These are phyloP conservation scores for Platyscapa corneri DNA, from an alignment of 1,140 invertebrate genomes.

Conservation along the genomic window DNA sequence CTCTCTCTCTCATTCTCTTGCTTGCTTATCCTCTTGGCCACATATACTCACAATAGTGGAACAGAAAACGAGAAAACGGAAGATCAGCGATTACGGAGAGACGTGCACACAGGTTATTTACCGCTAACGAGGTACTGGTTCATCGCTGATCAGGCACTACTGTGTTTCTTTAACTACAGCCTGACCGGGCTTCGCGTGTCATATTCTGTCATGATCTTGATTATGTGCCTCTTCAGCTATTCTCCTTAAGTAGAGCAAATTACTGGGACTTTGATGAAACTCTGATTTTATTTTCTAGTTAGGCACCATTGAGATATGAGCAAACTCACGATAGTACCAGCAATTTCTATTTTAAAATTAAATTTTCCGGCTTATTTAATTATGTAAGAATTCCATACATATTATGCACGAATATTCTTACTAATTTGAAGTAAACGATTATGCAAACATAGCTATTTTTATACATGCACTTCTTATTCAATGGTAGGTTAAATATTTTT, in stretches of 20 bases:
- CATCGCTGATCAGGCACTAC: background rate
- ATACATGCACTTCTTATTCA: too few relatives aligned
- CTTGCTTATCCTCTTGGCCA: background rate
- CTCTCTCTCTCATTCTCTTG: background rate
- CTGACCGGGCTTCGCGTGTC: background rate
- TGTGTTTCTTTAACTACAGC: background rate
- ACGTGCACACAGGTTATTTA: slow-evolving; percentile 16
- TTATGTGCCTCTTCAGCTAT: background rate
- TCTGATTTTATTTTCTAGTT: background rate
- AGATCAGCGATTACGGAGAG: background rate
- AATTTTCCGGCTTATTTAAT: background rate
- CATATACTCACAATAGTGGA: background rate
- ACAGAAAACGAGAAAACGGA: background rate
- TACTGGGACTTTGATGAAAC: background rate
- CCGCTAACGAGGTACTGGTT: background rate
- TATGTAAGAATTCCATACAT: background rate
- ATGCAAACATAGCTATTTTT: too few relatives aligned
- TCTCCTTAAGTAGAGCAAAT: background rate
- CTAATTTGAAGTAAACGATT: too few relatives aligned
- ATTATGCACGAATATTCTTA: background rate
- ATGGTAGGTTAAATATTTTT: too few relatives aligned
- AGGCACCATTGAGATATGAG: background rate
- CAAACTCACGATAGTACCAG: background rate
- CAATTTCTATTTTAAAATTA: background rate
- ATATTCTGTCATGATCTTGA: slow-evolving; percentile 21